Evolutionary conservation across 2,113 vertebrate species (phyloP), one percentile per base, ranked within the genome.

Genomic region (Casuarius casuarius): DNA sequence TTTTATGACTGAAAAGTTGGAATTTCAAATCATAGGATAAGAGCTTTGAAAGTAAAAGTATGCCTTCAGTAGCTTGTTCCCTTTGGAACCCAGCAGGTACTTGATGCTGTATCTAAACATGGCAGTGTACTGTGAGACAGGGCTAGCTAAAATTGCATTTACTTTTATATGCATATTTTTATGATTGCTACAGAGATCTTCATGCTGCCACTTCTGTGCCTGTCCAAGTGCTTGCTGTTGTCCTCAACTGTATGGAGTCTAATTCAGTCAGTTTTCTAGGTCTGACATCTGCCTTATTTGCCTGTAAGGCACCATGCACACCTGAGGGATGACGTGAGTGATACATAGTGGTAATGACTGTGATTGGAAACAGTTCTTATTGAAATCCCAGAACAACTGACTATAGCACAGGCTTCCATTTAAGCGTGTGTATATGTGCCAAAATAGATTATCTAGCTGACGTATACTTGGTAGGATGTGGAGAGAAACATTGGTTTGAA

Each of bases 261-360:
- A 54, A 59, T 67, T 12, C 90, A 65, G 77, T 61, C 77, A 82
- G 4, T 10, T 84, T 68, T 51, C 17, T 72, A 5, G 61, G 62
- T 72, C 62, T 85, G 77, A 79, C 73, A 77, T 73, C 66, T 72
- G 26, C 61, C 62, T 63, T 25, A 28, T 67, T 79, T 94, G 61
- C 48, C 74, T 61, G 19, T n/a, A 26, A 82, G 89, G 51, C 77
- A 75, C 29, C 1, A 0, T 17, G 35, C 76, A 68, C 65, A 87
- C 74, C 70, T 92, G 66, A 48, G n/a, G 14, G 54, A 29, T 33
- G 52, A 94, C 59, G 66, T 0, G 6, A 28, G 52, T 44, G 72
- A 72, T 87, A 89, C 90, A 77, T 84, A 92, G 78, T 40, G 66
- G 29, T 73, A 92, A 90, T 86, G 87, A 81, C 88, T 70, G 54